Percentiles rank a stretch among this genome's conserved stretches.
These are phyloP conservation scores for Myotis pilosus DNA, from an alignment of 2,797 vertebrate genomes.

Conservation along the genomic window DNA sequence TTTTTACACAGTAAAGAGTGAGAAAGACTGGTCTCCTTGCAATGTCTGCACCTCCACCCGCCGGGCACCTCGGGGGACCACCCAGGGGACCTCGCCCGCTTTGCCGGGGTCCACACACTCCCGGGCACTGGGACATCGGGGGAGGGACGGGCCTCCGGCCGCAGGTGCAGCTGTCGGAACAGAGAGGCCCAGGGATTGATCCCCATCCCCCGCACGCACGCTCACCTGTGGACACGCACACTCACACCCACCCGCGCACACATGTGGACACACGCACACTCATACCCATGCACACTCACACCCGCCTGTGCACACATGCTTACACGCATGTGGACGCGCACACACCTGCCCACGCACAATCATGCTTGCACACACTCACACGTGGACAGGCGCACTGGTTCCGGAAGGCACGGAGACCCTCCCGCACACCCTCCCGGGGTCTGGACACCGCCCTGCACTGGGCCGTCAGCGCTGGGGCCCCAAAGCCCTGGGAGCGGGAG, in stretches of 20 bases:
- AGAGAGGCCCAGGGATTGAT: not conserved
- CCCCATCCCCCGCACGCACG: fast-evolving
- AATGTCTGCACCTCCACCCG: not conserved
- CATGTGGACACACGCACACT: too few relatives aligned
- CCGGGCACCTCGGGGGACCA: not conserved
- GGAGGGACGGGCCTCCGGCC: not conserved
- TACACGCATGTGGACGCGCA: too few relatives aligned
- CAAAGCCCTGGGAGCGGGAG: too few relatives aligned
- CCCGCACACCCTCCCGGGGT: too few relatives aligned
- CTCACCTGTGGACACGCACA: fast-evolving
- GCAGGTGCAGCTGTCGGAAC: not conserved
- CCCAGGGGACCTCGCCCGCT: not conserved
- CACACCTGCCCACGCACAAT: too few relatives aligned
- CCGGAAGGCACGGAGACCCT: not conserved
- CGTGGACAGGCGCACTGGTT: fast-evolving
- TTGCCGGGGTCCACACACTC: not conserved
- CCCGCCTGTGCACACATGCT: too few relatives aligned
- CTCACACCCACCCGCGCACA: too few relatives aligned
- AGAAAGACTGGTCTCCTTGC: slow-evolving; percentile 80
- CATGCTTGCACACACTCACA: too few relatives aligned
- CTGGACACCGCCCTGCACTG: too few relatives aligned
- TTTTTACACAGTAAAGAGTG: slow-evolving; percentile 91
- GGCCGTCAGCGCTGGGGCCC: too few relatives aligned
- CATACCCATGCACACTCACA: too few relatives aligned
- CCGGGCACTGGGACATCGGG: not conserved